Evolutionary conservation across 2,797 vertebrate genomes (phyloP), one percentile per base, ranked within the genome.

Genomic region (Myotis vivesi): DNA sequence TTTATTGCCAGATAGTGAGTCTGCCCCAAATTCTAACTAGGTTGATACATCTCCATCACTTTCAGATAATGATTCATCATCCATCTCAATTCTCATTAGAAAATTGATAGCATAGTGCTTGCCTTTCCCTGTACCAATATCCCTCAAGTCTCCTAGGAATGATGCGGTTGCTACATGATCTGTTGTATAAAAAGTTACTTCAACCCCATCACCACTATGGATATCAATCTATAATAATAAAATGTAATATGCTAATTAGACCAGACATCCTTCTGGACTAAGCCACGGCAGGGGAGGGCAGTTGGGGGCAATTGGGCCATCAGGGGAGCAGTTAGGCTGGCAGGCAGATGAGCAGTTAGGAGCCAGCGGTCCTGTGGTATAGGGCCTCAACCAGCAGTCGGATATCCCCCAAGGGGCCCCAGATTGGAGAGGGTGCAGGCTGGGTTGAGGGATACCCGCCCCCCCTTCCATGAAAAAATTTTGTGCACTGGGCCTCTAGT

Each of bases 71-170:
- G 99, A 99, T 81, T 99, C 99, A 81, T 99, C 99, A 94, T 99
- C 99, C 87, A 99, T 99, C 84, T 99, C 99, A 91, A 99, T 99
- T 92, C 99, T 98, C 98, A 99, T 98, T 51, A 99, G 99, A 97
- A 99, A 99, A 97, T 99, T 99, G 93, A 99, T 99, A 59, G 99
- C 99, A 57, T 99, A 99, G 96, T 99, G 99, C 98, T 99, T 99
- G 89, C 99, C 99, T 98, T 99, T 99, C 96, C 99, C 99, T 79
- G 99, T 99, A 97, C 99, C 99, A 68, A 99, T 99, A 96, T 99
- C 99, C 99, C 49, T 77, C 11, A 36, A 77, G n/a, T 76, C n/a
- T 53, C n/a, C 20, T 30, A 36, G n/a, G 20, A 77, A 53, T 36
- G 49, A 77, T 33, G 23, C 3, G 53, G 11, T 53, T 12, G 20